Base-by-base conservation (phyloP, 2,888 invertebrate genomes). In the Dasypolia templi region DNA sequence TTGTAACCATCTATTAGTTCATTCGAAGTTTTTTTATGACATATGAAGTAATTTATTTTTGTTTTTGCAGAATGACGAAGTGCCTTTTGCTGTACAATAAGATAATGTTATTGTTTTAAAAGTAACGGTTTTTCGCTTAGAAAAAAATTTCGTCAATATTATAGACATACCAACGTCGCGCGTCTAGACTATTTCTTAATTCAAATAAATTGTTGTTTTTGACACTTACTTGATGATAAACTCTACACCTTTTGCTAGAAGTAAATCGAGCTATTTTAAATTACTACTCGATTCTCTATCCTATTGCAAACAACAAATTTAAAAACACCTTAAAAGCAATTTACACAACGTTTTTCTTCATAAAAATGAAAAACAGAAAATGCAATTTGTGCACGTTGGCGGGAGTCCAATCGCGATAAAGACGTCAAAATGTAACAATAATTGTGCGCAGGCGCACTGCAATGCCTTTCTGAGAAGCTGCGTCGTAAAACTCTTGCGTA, bases 401-500 rank as follows among this genome's bases (percentile, higher is more conserved):
- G 26, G 39, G 32, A 63, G 49, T 79, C 82, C 77, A 84, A 75
- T 72, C 64, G 62, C 64, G 67, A 75, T 77, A 77, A 68, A 81
- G 78, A 73, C 79, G 67, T 84, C 75, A 75, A 82, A 79, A 69
- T 82, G 79, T 72, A 74, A 76, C 83, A 72, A 77, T 77, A 55
- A 83, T 74, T 76, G 76, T 77, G 74, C 74, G 19, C 77, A 58
- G 29, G 63, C 79, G 82, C 73, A 81, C 55, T n/a, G 59, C 51
- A 80, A 55, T 77, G 61, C 75, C 79, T 76, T 81, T 80, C 83
- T 73, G 56, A 71, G 83, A 83, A 83, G 32, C 22, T 46, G 17
- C 1, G 14, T 80, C 83, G 80, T 83, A 80, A 83, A 77, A 80
- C 64, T 75, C 51, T 59, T 39, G 83, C 70, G 75, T 55, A 75